Evolutionary conservation across 2,797 vertebrate genomes (phyloP).

Genomic region (Coregonus sp.): DNA sequence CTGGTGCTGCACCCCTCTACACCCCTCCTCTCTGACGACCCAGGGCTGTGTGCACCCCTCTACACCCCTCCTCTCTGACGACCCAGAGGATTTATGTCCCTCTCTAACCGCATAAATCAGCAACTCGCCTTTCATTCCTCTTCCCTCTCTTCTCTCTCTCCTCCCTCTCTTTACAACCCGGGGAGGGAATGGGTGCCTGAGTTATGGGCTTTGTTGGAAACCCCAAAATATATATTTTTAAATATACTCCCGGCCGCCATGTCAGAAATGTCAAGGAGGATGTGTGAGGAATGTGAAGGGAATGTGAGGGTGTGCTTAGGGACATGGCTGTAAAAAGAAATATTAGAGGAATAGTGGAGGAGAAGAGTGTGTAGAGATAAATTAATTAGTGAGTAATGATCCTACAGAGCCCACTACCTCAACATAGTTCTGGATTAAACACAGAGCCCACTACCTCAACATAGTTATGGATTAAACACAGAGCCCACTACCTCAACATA

Average conservation of each 20-base stretch:
- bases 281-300: slow-evolving; percentile 11
- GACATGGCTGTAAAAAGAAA: background rate
- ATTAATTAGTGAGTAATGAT: background rate
- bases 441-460: no score
- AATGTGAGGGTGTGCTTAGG: background rate
- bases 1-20: no score
- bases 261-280: slow-evolving; percentile 47
- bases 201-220: slow-evolving; percentile 69
- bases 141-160: slow-evolving; percentile 48
- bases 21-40: no score
- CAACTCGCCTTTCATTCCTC: slow-evolving; percentile 55
- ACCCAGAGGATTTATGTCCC: slow-evolving; percentile 5
- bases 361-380: background rate
- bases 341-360: background rate
- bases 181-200: slow-evolving; percentile 48
- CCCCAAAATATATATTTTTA: slow-evolving; percentile 61
- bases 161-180: slow-evolving; percentile 47
- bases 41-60: background rate
- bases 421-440: background rate
- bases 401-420: background rate
- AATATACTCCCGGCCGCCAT: slow-evolving; percentile 24
- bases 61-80: background rate
- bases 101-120: slow-evolving; percentile 51
- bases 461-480: no score
- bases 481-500: no score